Evolutionary conservation across 2,113 vertebrate genomes (phyloP).

Genomic region (Hippotragus niger): DNA sequence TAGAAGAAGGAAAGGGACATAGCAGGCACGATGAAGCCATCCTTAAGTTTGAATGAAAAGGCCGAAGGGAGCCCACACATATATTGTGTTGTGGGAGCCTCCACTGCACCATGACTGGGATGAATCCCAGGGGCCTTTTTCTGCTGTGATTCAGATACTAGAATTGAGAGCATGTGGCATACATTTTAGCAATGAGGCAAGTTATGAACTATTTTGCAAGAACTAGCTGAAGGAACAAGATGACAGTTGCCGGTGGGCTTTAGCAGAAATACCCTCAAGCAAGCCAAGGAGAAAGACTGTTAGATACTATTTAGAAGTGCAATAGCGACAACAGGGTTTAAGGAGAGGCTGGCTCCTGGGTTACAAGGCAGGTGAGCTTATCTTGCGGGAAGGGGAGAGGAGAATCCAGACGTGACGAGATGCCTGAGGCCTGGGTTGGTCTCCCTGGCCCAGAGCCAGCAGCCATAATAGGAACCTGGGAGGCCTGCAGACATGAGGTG

Average conservation of each 20-base stretch:
- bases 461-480: slow-evolving; percentile 41
- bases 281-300: neutral
- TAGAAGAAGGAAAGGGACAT: neutral
- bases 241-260: neutral
- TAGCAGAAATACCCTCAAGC: neutral
- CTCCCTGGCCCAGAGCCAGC: slow-evolving; percentile 28
- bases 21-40: neutral
- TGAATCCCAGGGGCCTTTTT: neutral
- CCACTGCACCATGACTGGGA: neutral
- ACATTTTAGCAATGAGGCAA: neutral
- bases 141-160: neutral
- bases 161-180: neutral
- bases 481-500: slow-evolving; percentile 56
- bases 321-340: neutral
- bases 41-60: neutral
- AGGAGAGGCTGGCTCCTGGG: neutral
- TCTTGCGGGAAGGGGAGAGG: slow-evolving; percentile 38
- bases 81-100: neutral
- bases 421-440: neutral
- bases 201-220: neutral
- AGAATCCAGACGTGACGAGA: slow-evolving; percentile 57
- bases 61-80: neutral
- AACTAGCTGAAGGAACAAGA: neutral
- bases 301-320: neutral
- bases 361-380: neutral